These are phyloP conservation scores for Harlomillsia oculata DNA, from an alignment of 1,140 invertebrate genomes.

Conservation along the genomic window DNA sequence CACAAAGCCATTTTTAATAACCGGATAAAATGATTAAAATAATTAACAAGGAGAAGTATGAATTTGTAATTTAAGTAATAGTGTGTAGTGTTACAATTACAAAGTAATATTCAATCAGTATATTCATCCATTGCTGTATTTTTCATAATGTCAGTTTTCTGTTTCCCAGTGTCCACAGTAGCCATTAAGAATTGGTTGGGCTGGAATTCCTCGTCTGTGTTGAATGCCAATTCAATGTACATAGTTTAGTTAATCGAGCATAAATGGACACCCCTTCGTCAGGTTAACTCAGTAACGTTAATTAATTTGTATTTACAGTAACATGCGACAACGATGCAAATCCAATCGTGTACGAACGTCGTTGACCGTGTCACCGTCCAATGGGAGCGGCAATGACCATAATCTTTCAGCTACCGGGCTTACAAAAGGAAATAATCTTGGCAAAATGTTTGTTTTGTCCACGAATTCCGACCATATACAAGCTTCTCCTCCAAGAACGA, in stretches of 20 bases:
- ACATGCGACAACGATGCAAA: slow-evolving; percentile 44
- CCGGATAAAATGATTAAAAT: too few species aligned
- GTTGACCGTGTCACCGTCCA: slow-evolving; percentile 26
- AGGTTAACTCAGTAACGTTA: too few species aligned
- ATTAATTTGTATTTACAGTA: background rate
- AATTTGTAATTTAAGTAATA: too few species aligned
- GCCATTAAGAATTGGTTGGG: slow-evolving; percentile 48
- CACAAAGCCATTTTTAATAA: too few species aligned
- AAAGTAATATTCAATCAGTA: too few species aligned
- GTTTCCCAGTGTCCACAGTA: slow-evolving; percentile 21
- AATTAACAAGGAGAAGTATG: too few species aligned
- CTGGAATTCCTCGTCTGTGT: slow-evolving; percentile 57
- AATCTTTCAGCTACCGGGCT: slow-evolving; percentile 52
- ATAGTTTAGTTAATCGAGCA: background rate
- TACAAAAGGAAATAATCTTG: slow-evolving; percentile 46
- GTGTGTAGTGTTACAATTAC: too few species aligned
- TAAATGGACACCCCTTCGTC: background rate
- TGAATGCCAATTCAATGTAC: background rate
- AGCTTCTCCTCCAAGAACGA: slow-evolving; percentile 75
- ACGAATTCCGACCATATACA: slow-evolving; percentile 74
- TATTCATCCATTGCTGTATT: too few species aligned
- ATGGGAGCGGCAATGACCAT: slow-evolving; percentile 46
- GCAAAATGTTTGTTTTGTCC: slow-evolving; percentile 44
- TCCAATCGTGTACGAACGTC: slow-evolving; percentile 46
- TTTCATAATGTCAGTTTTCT: too few species aligned